phyloP scores from a whole-genome alignment of 2,888 invertebrate species.

The Gastrophysa polygoni region DNA sequence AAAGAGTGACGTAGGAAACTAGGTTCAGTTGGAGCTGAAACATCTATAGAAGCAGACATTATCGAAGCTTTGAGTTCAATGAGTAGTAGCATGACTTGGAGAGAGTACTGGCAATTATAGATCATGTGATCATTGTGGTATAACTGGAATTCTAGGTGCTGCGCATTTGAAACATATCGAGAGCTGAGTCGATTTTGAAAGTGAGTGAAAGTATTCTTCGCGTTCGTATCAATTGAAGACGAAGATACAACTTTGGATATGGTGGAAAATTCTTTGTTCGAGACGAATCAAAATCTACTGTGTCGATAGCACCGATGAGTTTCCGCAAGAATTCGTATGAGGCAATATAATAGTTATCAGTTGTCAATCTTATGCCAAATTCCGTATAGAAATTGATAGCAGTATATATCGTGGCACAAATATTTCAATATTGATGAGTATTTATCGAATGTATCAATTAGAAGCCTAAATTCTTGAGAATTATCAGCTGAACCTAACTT shows the following conservation, averaged over 20 bases:
- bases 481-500: neutral
- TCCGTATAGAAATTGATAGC: neutral
- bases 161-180: neutral
- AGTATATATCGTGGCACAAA: neutral
- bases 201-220: neutral
- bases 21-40: no score
- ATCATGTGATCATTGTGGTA: neutral
- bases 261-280: neutral
- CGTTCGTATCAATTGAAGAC: no score
- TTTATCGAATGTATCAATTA: neutral
- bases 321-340: neutral
- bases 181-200: neutral
- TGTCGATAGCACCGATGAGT: neutral
- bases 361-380: neutral
- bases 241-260: neutral
- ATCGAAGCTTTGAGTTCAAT: no score
- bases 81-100: no score
- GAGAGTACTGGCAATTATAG: neutral
- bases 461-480: neutral
- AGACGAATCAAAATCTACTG: neutral
- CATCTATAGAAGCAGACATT: no score
- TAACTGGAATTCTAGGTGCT: neutral
- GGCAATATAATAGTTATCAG: neutral
- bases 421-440: neutral
- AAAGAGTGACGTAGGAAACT: no score